phyloP scores from a whole-genome alignment of 1,140 invertebrate genomes.

The Maniola jurtina region DNA sequence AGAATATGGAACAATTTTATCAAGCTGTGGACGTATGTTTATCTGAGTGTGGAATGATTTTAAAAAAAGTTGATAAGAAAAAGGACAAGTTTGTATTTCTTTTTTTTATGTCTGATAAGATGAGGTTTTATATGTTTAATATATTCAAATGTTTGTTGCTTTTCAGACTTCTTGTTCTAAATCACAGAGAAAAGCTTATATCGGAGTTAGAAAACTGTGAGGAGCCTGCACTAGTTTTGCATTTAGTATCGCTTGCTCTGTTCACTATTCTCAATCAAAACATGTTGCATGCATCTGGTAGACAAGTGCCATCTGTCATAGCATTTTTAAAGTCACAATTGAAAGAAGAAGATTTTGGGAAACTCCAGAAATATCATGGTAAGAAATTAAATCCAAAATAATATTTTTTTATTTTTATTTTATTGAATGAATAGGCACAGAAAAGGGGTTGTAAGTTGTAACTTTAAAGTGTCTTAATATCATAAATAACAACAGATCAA shows the following conservation, averaged over 20 bases:
- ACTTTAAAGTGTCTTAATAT: too few species aligned
- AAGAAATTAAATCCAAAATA: constrained; percentile 16
- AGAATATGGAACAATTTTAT: constrained; percentile 89
- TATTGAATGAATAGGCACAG: too few species aligned
- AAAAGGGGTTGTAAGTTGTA: too few species aligned
- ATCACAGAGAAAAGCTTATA: constrained; percentile 89
- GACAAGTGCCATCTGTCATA: constrained; percentile 91
- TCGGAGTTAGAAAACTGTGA: constrained; percentile 85
- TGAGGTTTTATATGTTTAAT: constrained; percentile 5
- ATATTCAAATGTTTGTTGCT: constrained; percentile 13
- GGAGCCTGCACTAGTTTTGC: constrained; percentile 91
- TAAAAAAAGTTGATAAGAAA: constrained; percentile 85
- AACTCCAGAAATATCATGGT: constrained; percentile 89
- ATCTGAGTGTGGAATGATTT: constrained; percentile 87
- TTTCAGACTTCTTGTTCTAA: constrained; percentile 81
- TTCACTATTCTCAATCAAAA: constrained; percentile 89
- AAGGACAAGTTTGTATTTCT: constrained; percentile 62
- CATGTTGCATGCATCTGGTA: constrained; percentile 94
- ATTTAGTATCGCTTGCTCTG: constrained; percentile 88
- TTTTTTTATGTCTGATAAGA: background rate
- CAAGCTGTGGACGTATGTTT: constrained; percentile 85
- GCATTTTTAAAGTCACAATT: constrained; percentile 85
- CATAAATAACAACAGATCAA: too few species aligned
- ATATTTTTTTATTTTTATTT: too few species aligned
- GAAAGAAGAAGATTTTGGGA: constrained; percentile 80